Base-by-base conservation (phyloP, 1,140 invertebrate genomes). In the Lepidurus apus region DNA sequence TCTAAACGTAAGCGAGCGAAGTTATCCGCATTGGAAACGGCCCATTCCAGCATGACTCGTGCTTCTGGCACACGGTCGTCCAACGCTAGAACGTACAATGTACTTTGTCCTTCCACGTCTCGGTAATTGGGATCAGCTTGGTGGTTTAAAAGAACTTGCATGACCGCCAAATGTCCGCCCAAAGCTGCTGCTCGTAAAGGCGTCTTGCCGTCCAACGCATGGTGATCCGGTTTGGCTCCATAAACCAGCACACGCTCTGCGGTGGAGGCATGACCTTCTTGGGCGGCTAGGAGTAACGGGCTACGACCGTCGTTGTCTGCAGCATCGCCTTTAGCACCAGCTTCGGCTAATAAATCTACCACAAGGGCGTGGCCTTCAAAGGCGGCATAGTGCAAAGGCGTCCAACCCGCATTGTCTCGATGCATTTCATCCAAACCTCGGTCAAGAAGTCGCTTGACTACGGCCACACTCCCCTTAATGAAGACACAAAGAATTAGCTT, bases 251-350 rank as follows among this genome's bases (percentile, higher is more conserved):
- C 87, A 76, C 89, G 86, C 79, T 89, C 88, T 0, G 93, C 91
- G 13, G 95, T 87, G 76, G 87, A 85, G 1, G 89, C 88, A 83
- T 96, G 94, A 17, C 95, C 95, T 85, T 96, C 95, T 84, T 97
- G 82, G 0, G 95, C 92, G 0, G 96, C 95, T 21, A 98, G 87
- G 84, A 96, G 91, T 11, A 98, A 85, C 1, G 96, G 91, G 0
- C 94, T 93, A 86, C 96, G 95, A 3, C 95, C 96, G 83, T 98
- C 96, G 85, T 97, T 97, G 84, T 98, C 96, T 7, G 92, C 90
- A 83, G 96, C 94, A 82, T 95, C 94, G 3, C 96, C 90, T 83
- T 94, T 91, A 0, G 95, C 95, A 1, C 95, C 95, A n/a, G 93
- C 93, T 83, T 97, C 95, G 0, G 97, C 84, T 24, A 98, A 85